Evolutionary conservation across 2,113 vertebrate genomes (phyloP).

Genomic region (Penelope pileata): DNA sequence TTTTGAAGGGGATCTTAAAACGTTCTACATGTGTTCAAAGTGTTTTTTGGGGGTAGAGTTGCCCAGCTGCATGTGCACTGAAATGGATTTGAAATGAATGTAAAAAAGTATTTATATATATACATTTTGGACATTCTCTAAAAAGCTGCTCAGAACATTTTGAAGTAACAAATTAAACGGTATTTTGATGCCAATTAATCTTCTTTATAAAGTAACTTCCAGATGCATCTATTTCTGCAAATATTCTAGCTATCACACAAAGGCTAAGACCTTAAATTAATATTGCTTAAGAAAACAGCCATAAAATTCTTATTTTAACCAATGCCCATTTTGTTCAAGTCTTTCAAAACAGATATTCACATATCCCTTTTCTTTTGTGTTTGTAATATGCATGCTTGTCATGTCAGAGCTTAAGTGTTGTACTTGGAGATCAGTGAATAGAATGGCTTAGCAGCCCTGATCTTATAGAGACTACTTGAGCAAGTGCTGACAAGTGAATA

Average conservation of each 20-base stretch:
- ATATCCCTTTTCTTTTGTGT: not conserved
- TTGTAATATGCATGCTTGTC: not conserved
- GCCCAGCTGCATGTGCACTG: not conserved
- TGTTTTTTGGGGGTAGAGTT: not conserved
- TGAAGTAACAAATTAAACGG: not conserved
- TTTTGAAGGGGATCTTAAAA: not conserved
- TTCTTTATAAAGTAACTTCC: not conserved
- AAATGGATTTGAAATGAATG: not conserved
- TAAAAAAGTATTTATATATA: not conserved
- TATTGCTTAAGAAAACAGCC: not conserved
- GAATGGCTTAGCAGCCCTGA: not conserved
- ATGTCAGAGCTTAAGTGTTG: not conserved
- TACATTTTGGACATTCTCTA: not conserved
- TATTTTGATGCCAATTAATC: not conserved
- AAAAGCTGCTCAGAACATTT: not conserved
- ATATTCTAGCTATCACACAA: not conserved
- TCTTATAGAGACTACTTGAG: not conserved
- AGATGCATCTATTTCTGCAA: not conserved
- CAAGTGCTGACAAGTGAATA: not conserved
- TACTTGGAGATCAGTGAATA: not conserved
- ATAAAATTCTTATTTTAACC: not conserved
- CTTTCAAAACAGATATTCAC: not conserved
- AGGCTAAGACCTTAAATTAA: not conserved
- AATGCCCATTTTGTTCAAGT: not conserved
- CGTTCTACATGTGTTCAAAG: not conserved